These are phyloP conservation scores for Pitangus sulphuratus DNA, from an alignment of 2,797 vertebrate genomes.

Conservation along the genomic window DNA sequence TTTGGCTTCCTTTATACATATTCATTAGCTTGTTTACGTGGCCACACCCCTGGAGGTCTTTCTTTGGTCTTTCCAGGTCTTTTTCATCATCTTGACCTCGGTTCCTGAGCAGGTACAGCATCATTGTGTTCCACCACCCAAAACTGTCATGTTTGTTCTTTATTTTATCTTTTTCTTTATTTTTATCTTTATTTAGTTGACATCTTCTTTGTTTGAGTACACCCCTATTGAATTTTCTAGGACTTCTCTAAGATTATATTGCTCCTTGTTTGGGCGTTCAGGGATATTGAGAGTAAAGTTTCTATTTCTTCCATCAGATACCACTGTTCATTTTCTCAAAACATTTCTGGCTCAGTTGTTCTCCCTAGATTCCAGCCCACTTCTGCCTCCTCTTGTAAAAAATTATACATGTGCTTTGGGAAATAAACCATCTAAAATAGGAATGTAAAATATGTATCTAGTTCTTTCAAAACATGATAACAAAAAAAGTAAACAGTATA, in stretches of 20 bases:
- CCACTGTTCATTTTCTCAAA: neutral
- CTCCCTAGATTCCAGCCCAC: neutral
- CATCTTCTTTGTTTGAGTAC: neutral
- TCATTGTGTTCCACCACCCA: neutral
- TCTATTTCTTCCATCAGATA: neutral
- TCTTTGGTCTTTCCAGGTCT: neutral
- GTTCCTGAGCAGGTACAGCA: neutral
- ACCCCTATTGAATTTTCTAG: neutral
- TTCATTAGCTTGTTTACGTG: neutral
- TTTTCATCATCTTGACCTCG: neutral
- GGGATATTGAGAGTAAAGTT: neutral
- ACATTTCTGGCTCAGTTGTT: neutral
- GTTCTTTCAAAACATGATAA: neutral
- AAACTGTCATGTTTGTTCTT: neutral
- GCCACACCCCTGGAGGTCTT: neutral
- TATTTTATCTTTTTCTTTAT: neutral
- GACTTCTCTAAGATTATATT: neutral
- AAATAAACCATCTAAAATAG: neutral
- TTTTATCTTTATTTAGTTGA: neutral
- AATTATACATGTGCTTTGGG: neutral
- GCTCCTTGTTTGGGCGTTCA: neutral
- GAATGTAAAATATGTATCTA: neutral
- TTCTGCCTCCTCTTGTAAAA: neutral
- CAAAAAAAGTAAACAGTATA: neutral
- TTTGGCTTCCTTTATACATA: neutral